These are phyloP conservation scores for Argyresthia goedartella DNA, from an alignment of 2,888 invertebrate genomes.

Conservation along the genomic window DNA sequence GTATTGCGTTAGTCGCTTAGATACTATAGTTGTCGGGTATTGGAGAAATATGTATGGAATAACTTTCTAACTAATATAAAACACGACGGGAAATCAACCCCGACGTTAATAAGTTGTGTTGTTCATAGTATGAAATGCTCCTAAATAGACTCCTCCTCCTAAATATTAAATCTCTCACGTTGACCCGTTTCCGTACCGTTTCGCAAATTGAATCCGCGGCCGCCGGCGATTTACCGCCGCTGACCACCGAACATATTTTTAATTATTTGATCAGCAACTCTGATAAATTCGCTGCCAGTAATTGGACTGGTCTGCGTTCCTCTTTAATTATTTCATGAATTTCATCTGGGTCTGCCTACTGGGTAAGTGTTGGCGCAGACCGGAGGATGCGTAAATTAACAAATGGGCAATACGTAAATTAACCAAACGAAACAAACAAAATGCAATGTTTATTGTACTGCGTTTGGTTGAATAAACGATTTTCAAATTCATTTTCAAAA, in stretches of 20 bases:
- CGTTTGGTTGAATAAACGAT: too few species aligned
- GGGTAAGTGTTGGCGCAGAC: background rate
- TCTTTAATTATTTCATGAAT: constrained; percentile 32
- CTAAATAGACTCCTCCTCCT: too few species aligned
- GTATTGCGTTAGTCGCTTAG: too few species aligned
- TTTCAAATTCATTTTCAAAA: too few species aligned
- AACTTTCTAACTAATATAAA: too few species aligned
- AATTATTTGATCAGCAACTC: constrained; percentile 63
- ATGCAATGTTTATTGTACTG: constrained; percentile 16
- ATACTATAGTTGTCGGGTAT: too few species aligned
- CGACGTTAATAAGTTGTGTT: too few species aligned
- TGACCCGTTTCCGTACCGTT: constrained; percentile 31
- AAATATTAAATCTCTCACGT: constrained; percentile 4
- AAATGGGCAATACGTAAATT: background rate
- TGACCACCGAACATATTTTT: constrained; percentile 40
- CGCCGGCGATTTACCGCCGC: constrained; percentile 34
- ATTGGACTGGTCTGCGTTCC: constrained; percentile 37
- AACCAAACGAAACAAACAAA: background rate
- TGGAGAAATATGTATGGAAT: too few species aligned
- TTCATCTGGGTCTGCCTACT: background rate
- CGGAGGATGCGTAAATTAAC: background rate
- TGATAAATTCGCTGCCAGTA: constrained; percentile 54
- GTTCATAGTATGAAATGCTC: too few species aligned
- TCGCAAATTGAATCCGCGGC: constrained; percentile 52
- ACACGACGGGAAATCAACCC: too few species aligned